Percentiles rank a stretch among this genome's conserved stretches.
phyloP scores from a whole-genome alignment of 2,797 vertebrate species.

The Thalassophryne amazonica region DNA sequence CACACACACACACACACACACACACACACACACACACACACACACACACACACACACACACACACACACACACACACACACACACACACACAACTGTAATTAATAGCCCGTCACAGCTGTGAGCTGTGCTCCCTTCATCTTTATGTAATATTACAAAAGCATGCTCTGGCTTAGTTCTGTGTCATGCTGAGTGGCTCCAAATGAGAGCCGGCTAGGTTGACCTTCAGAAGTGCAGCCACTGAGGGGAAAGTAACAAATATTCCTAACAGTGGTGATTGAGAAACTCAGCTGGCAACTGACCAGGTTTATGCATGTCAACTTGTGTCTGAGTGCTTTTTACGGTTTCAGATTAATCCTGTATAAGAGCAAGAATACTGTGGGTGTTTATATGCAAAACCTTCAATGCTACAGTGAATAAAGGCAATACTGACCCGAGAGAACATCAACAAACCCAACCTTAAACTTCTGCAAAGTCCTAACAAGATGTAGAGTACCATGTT shows the following conservation, averaged over 20 bases:
- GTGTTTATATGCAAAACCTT: no score
- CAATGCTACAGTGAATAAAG: no score
- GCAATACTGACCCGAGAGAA: no score
- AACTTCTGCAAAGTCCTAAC: no score
- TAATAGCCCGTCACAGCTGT: constrained; percentile 74
- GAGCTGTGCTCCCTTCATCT: constrained; percentile 58
- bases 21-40: constrained; percentile 34
- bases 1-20: constrained; percentile 48
- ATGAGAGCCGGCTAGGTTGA: constrained; percentile 71
- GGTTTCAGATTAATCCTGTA: neutral
- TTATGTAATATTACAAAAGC: constrained; percentile 71
- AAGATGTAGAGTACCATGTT: no score
- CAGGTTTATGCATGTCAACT: constrained; percentile 8
- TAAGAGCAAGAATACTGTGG: neutral
- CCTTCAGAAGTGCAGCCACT: constrained; percentile 70
- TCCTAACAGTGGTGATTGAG: constrained; percentile 27
- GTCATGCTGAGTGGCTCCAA: constrained; percentile 67
- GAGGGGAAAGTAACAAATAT: constrained; percentile 56
- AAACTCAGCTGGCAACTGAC: constrained; percentile 27
- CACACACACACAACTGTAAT: constrained; percentile 62
- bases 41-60: constrained; percentile 20
- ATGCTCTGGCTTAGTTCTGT: constrained; percentile 62
- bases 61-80: constrained; percentile 30
- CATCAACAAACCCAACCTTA: no score
- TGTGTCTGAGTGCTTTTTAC: neutral